A percentile compares a stretch with the other conserved stretches of the same genome.
phyloP scores from a whole-genome alignment of 1,140 invertebrate genomes.

The Proctacanthus coquilletti region DNA sequence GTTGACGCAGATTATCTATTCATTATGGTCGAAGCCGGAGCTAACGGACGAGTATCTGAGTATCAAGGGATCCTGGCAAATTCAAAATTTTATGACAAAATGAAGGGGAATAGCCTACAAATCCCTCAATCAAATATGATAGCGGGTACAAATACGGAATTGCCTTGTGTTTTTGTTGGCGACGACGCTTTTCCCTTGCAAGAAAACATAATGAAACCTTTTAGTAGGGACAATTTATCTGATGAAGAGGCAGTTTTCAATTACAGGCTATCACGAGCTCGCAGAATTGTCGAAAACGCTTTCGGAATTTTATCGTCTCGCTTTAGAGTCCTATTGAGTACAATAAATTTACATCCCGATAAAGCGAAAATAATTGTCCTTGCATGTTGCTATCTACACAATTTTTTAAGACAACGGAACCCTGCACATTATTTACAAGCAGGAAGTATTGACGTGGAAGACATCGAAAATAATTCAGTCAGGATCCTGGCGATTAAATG shows the following conservation, averaged over 20 bases:
- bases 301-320: constrained; percentile 29
- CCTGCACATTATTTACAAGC: no score
- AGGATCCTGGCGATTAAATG: no score
- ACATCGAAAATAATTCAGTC: no score
- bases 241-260: constrained; percentile 26
- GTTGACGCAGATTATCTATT: constrained; percentile 31
- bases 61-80: constrained; percentile 20
- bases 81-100: constrained; percentile 12
- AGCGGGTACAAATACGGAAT: no score
- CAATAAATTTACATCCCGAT: not conserved
- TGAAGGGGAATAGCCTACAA: constrained; percentile 9
- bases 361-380: constrained; percentile 1
- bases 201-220: constrained; percentile 25
- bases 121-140: constrained; percentile 11
- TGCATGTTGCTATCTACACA: constrained; percentile 5
- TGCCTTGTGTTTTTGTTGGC: no score
- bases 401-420: constrained; percentile 4
- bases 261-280: constrained; percentile 26
- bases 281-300: constrained; percentile 26
- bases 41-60: constrained; percentile 21
- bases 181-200: constrained; percentile 18
- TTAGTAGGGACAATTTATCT: constrained; percentile 11
- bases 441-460: no score
- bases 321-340: not conserved
- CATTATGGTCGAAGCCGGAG: constrained; percentile 27